Conservation (phyloP, 2,888 invertebrate genomes). For the Girardia tigrina region DNA sequence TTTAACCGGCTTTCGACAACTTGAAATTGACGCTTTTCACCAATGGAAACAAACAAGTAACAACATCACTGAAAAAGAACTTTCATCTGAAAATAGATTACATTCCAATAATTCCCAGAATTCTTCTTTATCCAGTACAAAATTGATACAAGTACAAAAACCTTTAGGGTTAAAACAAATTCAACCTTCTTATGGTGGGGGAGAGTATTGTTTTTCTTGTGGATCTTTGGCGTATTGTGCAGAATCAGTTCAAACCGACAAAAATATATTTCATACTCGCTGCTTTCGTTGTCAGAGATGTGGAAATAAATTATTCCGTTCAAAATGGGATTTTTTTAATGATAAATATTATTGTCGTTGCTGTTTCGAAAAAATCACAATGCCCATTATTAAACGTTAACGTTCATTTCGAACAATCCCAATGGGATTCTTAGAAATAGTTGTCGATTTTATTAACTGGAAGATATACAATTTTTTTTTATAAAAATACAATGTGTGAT, state of each 20-base stretch:
- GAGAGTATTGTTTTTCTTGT: neutral
- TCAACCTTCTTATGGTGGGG: neutral
- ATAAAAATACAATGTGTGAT: too few species aligned
- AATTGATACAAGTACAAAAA: too few species aligned
- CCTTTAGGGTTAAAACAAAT: neutral
- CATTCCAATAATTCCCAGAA: neutral
- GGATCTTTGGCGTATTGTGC: neutral
- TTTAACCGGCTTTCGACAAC: neutral
- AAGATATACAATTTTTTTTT: too few species aligned
- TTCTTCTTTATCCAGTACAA: too few species aligned
- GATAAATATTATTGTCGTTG: neutral
- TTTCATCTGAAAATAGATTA: neutral
- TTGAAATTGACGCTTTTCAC: neutral
- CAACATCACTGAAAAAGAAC: neutral
- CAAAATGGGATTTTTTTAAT: neutral
- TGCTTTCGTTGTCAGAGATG: constrained; percentile 3
- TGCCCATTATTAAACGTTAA: neutral
- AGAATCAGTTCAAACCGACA: neutral
- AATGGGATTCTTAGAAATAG: too few species aligned
- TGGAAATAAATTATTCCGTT: neutral
- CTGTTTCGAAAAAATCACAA: neutral
- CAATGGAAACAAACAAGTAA: neutral
- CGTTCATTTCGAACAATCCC: too few species aligned
- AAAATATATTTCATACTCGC: neutral
- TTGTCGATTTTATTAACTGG: too few species aligned